Percentiles rank a stretch among this genome's conserved stretches.
Evolutionary conservation across 2,797 vertebrate species (phyloP).

Genomic region (Bryconaethiops microstoma): DNA sequence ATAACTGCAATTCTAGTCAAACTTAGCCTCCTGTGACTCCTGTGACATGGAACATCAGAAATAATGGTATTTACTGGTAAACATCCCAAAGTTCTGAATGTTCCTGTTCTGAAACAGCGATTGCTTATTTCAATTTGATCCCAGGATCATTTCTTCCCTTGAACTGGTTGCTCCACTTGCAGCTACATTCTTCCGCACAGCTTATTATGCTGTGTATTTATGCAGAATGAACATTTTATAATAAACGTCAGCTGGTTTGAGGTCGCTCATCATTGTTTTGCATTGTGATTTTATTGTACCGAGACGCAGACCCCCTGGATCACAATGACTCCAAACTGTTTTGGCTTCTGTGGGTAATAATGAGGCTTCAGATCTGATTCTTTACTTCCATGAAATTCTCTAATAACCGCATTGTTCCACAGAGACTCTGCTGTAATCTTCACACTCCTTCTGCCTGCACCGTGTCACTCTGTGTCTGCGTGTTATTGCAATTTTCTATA

Average conservation of each 20-base stretch:
- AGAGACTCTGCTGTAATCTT: constrained; percentile 18
- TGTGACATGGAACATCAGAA: too few relatives aligned
- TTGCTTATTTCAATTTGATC: too few relatives aligned
- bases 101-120: too few relatives aligned
- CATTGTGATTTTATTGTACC: neutral
- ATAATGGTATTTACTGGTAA: too few relatives aligned
- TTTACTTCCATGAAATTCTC: neutral
- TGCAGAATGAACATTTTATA: neutral
- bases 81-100: too few relatives aligned
- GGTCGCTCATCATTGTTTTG: neutral
- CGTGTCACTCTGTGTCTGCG: constrained; percentile 19
- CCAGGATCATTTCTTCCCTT: too few relatives aligned
- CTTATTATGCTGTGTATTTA: neutral
- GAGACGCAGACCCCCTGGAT: neutral
- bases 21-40: too few relatives aligned
- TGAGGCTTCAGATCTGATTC: neutral
- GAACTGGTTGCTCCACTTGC: too few relatives aligned
- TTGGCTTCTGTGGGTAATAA: neutral
- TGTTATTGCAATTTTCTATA: constrained; percentile 38
- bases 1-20: too few relatives aligned
- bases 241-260: neutral
- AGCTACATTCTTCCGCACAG: too few relatives aligned
- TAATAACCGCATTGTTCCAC: constrained; percentile 3
- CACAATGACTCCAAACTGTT: neutral
- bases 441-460: constrained; percentile 1